Evolutionary conservation across 2,797 vertebrate genomes (phyloP).

Genomic region (Hemibagrus guttatus): DNA sequence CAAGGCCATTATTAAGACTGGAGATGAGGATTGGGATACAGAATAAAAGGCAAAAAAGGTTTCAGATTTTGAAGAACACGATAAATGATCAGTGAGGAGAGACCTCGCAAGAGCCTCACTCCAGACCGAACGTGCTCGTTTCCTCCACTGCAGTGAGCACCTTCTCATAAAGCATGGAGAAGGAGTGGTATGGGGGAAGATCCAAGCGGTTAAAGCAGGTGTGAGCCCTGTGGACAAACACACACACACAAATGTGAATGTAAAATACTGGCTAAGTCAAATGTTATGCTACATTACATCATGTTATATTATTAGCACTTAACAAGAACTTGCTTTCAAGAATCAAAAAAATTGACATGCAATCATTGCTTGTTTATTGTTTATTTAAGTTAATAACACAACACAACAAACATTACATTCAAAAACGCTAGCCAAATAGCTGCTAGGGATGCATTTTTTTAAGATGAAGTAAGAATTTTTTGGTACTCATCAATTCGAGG

Average conservation of each 20-base stretch:
- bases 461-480: background rate
- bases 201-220: slow-evolving; percentile 98
- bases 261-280: background rate
- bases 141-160: slow-evolving; percentile 96
- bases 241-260: background rate
- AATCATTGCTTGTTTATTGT: background rate
- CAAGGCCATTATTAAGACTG: slow-evolving; percentile 24
- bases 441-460: background rate
- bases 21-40: slow-evolving; percentile 22
- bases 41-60: slow-evolving; percentile 20
- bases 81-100: background rate
- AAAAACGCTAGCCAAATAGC: background rate
- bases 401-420: background rate
- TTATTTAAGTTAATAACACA: background rate
- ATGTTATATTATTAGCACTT: background rate
- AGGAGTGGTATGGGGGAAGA: slow-evolving; percentile 94
- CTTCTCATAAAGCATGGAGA: slow-evolving; percentile 98
- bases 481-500: background rate
- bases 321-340: background rate
- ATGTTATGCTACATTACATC: background rate
- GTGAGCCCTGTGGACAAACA: slow-evolving; percentile 82
- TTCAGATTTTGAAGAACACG: background rate
- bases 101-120: slow-evolving; percentile 69
- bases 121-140: slow-evolving; percentile 96
- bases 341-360: background rate